These are phyloP conservation scores for Pyrocoelia pectoralis DNA, from an alignment of 2,888 invertebrate species.

Conservation along the genomic window DNA sequence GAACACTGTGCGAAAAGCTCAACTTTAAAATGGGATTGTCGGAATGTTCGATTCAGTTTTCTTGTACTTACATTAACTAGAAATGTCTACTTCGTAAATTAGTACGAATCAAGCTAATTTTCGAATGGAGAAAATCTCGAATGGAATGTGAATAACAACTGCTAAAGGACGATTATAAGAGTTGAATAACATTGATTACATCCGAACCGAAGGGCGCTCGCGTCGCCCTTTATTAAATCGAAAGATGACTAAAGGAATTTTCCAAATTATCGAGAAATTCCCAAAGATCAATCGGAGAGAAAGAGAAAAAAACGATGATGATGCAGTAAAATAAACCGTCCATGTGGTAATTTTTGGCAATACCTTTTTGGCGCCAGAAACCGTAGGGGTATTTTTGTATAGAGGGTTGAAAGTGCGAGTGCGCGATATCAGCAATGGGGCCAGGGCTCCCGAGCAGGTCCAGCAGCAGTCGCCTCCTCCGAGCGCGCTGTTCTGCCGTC, in stretches of 20 bases:
- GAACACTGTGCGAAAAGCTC: no score
- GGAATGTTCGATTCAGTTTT: no score
- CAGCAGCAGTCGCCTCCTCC: constrained; percentile 38
- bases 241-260: not conserved
- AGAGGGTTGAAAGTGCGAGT: constrained; percentile 39
- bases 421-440: constrained; percentile 39
- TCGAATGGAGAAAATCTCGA: no score
- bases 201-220: no score
- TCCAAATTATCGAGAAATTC: not conserved
- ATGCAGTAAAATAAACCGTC: constrained; percentile 1
- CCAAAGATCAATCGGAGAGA: not conserved
- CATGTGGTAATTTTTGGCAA: constrained; percentile 24
- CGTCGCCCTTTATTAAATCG: not conserved
- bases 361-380: constrained; percentile 30
- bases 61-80: no score
- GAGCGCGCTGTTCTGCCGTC: constrained; percentile 36
- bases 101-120: no score
- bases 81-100: no score
- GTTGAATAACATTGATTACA: no score
- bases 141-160: no score
- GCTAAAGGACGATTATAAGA: no score
- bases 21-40: no score
- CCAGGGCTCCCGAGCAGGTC: constrained; percentile 43
- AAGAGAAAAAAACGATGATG: no score
- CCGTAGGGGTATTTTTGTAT: constrained; percentile 17